Percentiles rank a stretch among this genome's conserved stretches.
Conservation (phyloP, 2,797 vertebrate species). For the Numenius phaeopus region DNA sequence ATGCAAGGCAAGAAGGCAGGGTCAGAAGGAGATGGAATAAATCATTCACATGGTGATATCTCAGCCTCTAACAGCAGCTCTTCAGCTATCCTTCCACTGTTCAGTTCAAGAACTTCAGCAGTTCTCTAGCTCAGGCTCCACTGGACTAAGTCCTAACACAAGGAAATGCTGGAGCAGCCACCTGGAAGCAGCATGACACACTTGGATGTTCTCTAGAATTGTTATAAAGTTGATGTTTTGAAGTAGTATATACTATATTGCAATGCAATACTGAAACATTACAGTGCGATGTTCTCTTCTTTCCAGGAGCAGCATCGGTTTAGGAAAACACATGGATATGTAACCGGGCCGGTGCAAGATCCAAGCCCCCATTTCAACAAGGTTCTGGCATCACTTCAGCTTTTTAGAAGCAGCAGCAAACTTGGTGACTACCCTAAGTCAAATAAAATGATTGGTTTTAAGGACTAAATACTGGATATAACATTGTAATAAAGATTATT, state of each 20-base stretch:
- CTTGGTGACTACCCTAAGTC: background rate
- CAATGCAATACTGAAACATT: background rate
- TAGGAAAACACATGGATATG: background rate
- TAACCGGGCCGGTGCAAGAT: background rate
- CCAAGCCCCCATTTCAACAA: background rate
- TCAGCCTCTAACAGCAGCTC: background rate
- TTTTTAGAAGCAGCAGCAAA: background rate
- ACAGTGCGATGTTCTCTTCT: background rate
- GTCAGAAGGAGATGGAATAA: background rate
- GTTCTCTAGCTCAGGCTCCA: background rate
- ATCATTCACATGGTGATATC: fast-evolving
- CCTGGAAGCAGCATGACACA: background rate
- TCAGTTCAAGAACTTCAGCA: background rate
- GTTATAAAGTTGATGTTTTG: background rate
- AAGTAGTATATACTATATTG: background rate
- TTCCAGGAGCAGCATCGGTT: background rate
- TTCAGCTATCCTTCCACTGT: background rate
- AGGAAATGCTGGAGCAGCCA: background rate
- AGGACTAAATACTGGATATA: background rate
- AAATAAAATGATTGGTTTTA: background rate
- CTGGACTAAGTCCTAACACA: background rate
- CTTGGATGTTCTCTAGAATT: background rate
- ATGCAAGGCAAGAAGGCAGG: background rate
- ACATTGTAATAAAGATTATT: background rate
- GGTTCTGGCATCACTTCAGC: background rate